Evolutionary conservation across 2,888 invertebrate species (phyloP), one percentile per base, ranked within the genome.

Genomic region (Spilosoma lubricipeda): DNA sequence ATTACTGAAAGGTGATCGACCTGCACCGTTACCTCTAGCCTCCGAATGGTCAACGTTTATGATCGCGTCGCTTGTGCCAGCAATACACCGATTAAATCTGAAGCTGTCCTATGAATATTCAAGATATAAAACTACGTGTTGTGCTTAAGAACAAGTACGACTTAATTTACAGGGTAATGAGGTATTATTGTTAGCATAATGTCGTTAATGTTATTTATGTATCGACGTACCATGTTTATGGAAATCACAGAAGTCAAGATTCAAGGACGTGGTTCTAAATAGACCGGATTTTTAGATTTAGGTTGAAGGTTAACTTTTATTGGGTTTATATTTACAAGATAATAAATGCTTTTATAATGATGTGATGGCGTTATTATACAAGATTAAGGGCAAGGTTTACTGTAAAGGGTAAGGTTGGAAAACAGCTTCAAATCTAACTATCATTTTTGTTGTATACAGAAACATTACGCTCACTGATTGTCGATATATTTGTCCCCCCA

Each of bases 1-100:
- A 94, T 95, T 94, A 94, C 90, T 90, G 91, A 89, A 91, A 92
- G 95, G 95, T 95, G 90, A 92, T 85, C 90, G 94, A 95, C 95
- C 95, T 81, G 92, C 75, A 93, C 94, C 95, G 95, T 95, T 95
- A 95, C 87, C 87, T 87, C 78, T 85, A 79, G 85, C 83, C 84
- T 81, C 83, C 82, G 85, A 88, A 89, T 90, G 88, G 87, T 86
- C 81, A 89, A 89, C 90, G 89, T 90, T 91, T 91, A 87, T 89
- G 91, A 86, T 79, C 81, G 79, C 73, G 67, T 59, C 64, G 73
- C 64, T 71, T 67, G 69, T 67, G 67, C 42, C 48, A 72, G 63
- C 70, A 73, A 64, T 73, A 76, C 88, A 89, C 82, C 89, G 90
- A 92, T 93, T 90, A 90, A 86, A 93, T 92, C 91, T 88, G 86